Evolutionary conservation across 2,888 invertebrate species (phyloP).

Genomic region (Tetragnatha montana): DNA sequence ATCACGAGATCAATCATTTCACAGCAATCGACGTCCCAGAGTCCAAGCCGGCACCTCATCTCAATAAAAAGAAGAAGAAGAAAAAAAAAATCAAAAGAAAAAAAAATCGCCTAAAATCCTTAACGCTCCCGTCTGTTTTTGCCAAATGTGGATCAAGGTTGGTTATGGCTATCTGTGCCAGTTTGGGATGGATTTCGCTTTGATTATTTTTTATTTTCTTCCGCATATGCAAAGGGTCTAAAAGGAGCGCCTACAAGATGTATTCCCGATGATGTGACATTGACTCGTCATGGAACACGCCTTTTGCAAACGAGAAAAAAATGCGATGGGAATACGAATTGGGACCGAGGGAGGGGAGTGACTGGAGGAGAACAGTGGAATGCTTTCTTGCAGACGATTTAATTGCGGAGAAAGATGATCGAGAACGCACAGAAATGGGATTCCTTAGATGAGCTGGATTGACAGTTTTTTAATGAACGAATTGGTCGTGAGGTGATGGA

Average conservation of each 20-base stretch:
- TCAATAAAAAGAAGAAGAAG: neutral
- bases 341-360: neutral
- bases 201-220: slow-evolving; percentile 18
- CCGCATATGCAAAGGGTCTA: slow-evolving; percentile 17
- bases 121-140: slow-evolving; percentile 42
- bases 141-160: slow-evolving; percentile 64
- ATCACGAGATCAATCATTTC: slow-evolving; percentile 23
- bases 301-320: slow-evolving; percentile 62
- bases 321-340: slow-evolving; percentile 63
- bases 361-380: neutral
- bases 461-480: too few species aligned
- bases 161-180: slow-evolving; percentile 68
- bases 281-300: slow-evolving; percentile 65
- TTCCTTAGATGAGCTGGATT: too few species aligned
- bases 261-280: slow-evolving; percentile 58
- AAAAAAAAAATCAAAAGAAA: slow-evolving; percentile 14
- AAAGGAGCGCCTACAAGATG: slow-evolving; percentile 69
- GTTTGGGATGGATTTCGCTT: neutral
- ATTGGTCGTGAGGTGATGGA: too few species aligned
- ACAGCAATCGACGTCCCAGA: neutral
- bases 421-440: neutral
- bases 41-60: neutral
- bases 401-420: neutral
- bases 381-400: neutral
- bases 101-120: slow-evolving; percentile 38